These are phyloP conservation scores for Lottia scabra DNA, from an alignment of 2,888 invertebrate genomes.

Conservation along the genomic window DNA sequence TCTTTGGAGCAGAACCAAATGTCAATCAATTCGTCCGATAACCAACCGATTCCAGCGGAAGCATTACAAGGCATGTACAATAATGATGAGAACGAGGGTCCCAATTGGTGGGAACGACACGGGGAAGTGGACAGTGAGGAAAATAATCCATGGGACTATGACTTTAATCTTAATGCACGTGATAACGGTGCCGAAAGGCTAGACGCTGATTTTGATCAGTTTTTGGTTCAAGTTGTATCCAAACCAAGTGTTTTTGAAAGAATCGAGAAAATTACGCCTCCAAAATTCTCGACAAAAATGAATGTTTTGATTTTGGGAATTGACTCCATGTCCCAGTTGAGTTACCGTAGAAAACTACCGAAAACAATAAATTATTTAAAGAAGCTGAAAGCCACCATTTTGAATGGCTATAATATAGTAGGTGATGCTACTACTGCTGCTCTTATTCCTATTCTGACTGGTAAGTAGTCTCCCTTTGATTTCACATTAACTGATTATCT, in stretches of 20 bases:
- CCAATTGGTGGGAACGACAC: background rate
- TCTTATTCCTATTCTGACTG: slow-evolving; percentile 62
- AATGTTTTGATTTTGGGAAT: slow-evolving; percentile 62
- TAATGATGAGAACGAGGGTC: background rate
- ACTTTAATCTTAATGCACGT: background rate
- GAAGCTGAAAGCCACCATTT: slow-evolving; percentile 44
- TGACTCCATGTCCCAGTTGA: slow-evolving; percentile 62
- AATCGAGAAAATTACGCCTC: slow-evolving; percentile 25
- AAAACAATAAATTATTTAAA: slow-evolving; percentile 52
- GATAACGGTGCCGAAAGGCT: slow-evolving; percentile 18
- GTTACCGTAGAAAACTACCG: slow-evolving; percentile 58
- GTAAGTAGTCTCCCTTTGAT: slow-evolving; percentile 30
- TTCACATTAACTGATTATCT: too few species aligned
- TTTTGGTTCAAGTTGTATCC: slow-evolving; percentile 55
- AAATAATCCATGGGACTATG: slow-evolving; percentile 7
- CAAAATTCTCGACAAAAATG: slow-evolving; percentile 42
- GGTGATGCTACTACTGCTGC: slow-evolving; percentile 63
- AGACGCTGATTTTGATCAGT: slow-evolving; percentile 55
- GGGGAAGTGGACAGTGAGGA: slow-evolving; percentile 6
- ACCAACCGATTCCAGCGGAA: background rate
- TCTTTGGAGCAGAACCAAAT: background rate
- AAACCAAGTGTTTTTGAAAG: slow-evolving; percentile 50
- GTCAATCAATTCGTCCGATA: background rate
- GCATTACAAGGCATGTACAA: too few species aligned
- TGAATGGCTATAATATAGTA: slow-evolving; percentile 64